Conservation (phyloP, 2,888 invertebrate species). For the Protonemura montana region DNA sequence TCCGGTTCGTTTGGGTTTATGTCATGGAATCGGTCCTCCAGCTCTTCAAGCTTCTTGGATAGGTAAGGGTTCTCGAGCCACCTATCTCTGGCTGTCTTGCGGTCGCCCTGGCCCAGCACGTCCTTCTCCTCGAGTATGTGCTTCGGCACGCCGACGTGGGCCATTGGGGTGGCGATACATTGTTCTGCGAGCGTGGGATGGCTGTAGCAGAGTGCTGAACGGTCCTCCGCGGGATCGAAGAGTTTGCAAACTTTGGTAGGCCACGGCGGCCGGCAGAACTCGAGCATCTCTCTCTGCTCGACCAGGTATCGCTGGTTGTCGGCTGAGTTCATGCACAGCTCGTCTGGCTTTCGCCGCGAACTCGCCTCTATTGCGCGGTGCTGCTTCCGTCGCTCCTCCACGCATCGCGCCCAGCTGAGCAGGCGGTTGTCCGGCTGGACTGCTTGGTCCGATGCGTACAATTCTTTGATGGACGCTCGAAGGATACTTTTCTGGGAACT, state of each 20-base stretch:
- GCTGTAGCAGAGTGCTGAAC: background rate
- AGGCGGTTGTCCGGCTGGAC: background rate
- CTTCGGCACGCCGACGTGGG: conserved; percentile 19
- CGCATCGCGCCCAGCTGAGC: background rate
- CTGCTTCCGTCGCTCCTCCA: background rate
- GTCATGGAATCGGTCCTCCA: background rate
- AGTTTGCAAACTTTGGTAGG: background rate
- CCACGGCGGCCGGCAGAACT: background rate
- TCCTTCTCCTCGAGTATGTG: background rate
- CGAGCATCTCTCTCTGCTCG: conserved; percentile 18
- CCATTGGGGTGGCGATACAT: background rate
- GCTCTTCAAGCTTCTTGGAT: background rate
- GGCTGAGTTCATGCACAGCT: background rate
- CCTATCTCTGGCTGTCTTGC: background rate
- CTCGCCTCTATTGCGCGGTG: background rate
- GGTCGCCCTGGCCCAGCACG: conserved; percentile 3
- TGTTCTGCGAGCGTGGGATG: background rate
- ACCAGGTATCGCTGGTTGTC: conserved; percentile 14
- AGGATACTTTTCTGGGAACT: background rate
- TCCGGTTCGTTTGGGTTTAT: background rate
- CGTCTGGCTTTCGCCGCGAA: background rate
- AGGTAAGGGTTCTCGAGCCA: background rate
- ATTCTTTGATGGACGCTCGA: background rate
- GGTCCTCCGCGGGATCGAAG: background rate
- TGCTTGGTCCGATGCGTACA: background rate